Evolutionary conservation across 2,113 vertebrate genomes (phyloP).

Genomic region (Pungitius pungitius): DNA sequence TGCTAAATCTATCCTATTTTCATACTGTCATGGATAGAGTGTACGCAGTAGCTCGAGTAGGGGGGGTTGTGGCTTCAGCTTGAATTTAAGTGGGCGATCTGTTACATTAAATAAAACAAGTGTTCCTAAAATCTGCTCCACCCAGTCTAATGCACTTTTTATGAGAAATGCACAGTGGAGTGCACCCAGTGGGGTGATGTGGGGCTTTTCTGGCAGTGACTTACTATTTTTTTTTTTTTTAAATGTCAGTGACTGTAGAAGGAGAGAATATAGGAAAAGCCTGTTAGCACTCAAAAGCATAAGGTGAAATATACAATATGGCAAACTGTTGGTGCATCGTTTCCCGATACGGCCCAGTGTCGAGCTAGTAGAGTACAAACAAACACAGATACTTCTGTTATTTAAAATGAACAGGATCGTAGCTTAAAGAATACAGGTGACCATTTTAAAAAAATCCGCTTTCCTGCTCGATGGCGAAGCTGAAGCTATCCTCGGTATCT

Average conservation of each 20-base stretch:
- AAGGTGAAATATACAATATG: background rate
- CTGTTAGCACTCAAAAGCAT: background rate
- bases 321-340: too few species aligned
- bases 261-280: background rate
- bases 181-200: conserved; percentile 13
- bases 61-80: conserved; percentile 28
- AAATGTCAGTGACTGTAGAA: background rate
- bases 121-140: conserved; percentile 14
- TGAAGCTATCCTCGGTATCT: background rate
- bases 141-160: conserved; percentile 9
- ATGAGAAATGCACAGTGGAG: conserved; percentile 25
- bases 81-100: conserved; percentile 13
- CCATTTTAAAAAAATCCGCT: background rate
- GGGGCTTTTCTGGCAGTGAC: background rate
- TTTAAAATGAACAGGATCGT: background rate
- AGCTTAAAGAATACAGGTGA: background rate
- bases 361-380: background rate
- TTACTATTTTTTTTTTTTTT: too few species aligned
- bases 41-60: conserved; percentile 25
- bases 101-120: conserved; percentile 20
- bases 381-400: background rate
- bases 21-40: conserved; percentile 18
- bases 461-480: background rate
- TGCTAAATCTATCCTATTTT: background rate
- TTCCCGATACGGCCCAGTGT: too few species aligned